phyloP scores from a whole-genome alignment of 2,888 invertebrate species.

The Nomada lathburiana region DNA sequence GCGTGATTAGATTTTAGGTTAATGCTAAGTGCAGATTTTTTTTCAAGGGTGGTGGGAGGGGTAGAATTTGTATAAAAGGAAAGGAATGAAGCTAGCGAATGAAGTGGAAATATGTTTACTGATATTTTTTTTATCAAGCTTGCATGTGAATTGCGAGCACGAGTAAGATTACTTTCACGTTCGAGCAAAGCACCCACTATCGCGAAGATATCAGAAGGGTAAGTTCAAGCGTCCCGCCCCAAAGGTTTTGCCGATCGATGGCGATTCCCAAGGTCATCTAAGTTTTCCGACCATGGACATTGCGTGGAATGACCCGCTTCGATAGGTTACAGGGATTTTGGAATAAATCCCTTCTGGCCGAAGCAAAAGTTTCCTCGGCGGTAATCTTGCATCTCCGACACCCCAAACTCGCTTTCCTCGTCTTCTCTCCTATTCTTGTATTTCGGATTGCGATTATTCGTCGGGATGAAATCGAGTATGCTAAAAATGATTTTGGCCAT shows the following conservation, averaged over 20 bases:
- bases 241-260: slow-evolving; percentile 72
- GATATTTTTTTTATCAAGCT: not conserved
- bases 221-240: slow-evolving; percentile 52
- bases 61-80: not conserved
- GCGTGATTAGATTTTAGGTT: slow-evolving; percentile 6
- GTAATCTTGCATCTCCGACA: slow-evolving; percentile 73
- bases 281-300: slow-evolving; percentile 72
- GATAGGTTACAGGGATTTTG: slow-evolving; percentile 72
- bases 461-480: slow-evolving; percentile 76
- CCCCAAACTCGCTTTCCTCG: slow-evolving; percentile 59
- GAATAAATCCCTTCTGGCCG: slow-evolving; percentile 71
- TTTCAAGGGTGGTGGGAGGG: no score
- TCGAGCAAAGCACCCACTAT: slow-evolving; percentile 42
- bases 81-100: not conserved
- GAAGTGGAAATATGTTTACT: not conserved
- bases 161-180: slow-evolving; percentile 44
- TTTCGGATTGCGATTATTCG: slow-evolving; percentile 64
- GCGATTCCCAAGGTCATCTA: slow-evolving; percentile 75
- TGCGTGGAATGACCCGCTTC: slow-evolving; percentile 73
- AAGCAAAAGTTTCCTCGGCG: slow-evolving; percentile 70
- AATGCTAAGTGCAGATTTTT: no score
- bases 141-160: not conserved
- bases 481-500: slow-evolving; percentile 62
- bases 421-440: slow-evolving; percentile 33
- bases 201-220: slow-evolving; percentile 57